Conservation (phyloP, 1,140 invertebrate genomes). For the Kradibia gibbosae region DNA sequence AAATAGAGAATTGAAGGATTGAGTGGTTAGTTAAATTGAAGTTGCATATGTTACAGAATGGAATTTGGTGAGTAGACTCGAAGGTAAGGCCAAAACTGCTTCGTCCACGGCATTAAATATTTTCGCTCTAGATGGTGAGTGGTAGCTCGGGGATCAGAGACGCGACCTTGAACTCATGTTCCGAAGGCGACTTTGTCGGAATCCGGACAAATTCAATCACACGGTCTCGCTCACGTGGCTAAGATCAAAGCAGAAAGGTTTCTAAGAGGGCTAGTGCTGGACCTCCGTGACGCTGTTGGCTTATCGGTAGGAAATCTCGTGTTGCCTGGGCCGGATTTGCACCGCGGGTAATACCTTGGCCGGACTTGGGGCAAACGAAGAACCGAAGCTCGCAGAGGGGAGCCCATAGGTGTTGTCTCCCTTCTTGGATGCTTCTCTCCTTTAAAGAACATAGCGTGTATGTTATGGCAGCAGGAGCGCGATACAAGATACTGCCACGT, state of each 20-base stretch:
- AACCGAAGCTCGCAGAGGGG: background rate
- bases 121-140: background rate
- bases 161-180: background rate
- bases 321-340: conserved; percentile 55
- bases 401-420: background rate
- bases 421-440: background rate
- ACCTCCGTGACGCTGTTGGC: conserved; percentile 67
- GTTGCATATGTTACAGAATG: too few species aligned
- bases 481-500: conserved; percentile 73
- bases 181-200: background rate
- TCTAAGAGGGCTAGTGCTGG: conserved; percentile 50
- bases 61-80: too few species aligned
- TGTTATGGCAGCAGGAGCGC: conserved; percentile 65
- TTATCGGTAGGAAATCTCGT: conserved; percentile 68
- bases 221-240: conserved; percentile 26
- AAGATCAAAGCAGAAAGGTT: conserved; percentile 49
- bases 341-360: conserved; percentile 12
- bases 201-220: background rate
- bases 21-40: too few species aligned
- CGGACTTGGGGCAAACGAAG: background rate
- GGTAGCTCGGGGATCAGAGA: too few species aligned
- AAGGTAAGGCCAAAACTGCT: background rate
- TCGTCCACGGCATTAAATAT: background rate
- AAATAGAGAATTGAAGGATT: too few species aligned
- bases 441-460: conserved; percentile 26